phyloP scores from a whole-genome alignment of 2,113 vertebrate genomes.

The Microcebus tavaratra region DNA sequence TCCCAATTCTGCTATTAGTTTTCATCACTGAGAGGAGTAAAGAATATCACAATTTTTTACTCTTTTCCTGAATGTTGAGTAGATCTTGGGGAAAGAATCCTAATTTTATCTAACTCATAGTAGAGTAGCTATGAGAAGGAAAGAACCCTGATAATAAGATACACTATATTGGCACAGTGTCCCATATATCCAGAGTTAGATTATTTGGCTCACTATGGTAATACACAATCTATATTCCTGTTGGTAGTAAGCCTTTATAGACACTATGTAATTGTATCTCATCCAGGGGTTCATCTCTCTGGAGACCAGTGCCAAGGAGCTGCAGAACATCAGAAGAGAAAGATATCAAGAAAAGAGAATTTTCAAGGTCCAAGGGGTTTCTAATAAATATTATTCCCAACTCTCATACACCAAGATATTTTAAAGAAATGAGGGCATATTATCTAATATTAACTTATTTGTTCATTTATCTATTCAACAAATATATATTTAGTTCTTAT shows the following conservation, averaged over 20 bases:
- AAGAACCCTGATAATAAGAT: background rate
- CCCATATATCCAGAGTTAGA: background rate
- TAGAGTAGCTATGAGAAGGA: background rate
- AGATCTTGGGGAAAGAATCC: background rate
- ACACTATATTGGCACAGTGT: no score
- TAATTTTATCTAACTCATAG: background rate
- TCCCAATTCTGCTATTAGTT: background rate
- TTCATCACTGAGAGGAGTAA: background rate
- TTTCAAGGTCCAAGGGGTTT: background rate
- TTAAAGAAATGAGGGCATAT: background rate
- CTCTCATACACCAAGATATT: background rate
- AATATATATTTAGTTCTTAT: background rate
- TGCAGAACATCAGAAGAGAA: background rate
- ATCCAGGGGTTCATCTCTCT: background rate
- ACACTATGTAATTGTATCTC: background rate
- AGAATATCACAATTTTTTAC: background rate
- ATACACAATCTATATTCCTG: background rate
- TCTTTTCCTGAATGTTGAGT: background rate
- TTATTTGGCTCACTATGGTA: background rate
- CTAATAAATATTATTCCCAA: background rate
- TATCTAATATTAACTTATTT: background rate
- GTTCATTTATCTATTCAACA: background rate
- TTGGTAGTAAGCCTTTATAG: background rate
- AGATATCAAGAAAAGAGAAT: background rate
- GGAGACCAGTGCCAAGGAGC: background rate